Evolutionary conservation across 2,113 vertebrate species (phyloP), one percentile per base, ranked within the genome.

Genomic region (Neolamprologus caudopunctatus): DNA sequence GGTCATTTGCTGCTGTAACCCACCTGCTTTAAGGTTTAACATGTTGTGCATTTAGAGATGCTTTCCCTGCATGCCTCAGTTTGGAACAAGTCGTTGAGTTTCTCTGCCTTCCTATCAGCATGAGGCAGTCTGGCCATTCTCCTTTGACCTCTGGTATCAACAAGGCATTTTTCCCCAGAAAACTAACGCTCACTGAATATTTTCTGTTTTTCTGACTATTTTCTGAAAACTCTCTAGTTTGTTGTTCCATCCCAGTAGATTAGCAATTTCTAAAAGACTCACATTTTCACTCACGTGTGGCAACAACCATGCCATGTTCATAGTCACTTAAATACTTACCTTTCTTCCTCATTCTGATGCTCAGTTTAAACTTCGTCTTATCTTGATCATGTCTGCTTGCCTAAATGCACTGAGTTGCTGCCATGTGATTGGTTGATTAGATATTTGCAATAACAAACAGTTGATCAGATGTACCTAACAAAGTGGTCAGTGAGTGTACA

Each of bases 131-230:
- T 47, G 21, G 21, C 21, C 21, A 26, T 26, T 73, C 21, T 71
- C 66, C 66, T 42, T 40, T 71, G 40, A 73, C 68, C 21, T 73
- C 68, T 26, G 40, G 21, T 45, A 26, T 45, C 68, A 73, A 26
- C 66, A 24, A 71, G 35, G 12, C n/a, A 42, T 71, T 42, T 71
- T 24, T 0, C 5, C 66, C 12, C 66, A 42, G 66, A 71, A 71
- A 71, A 71, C 12, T 9, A n/a, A 21, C 5, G 8, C n/a, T 9
- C 35, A 71, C 37, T 24, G 66, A 24, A 71, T 42, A 71, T 71
- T 71, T 71, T 71, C 0, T 0, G 1, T 42, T 42, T 71, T 71
- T 71, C 35, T 71, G 12, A 71, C 12, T 0, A 71, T 42, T 42
- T 71, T 24, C 37, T 71, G n/a, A 0, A 71, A 71, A 71, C 37